Evolutionary conservation across 2,113 vertebrate genomes (phyloP).

Genomic region (Myotis yumanensis): DNA sequence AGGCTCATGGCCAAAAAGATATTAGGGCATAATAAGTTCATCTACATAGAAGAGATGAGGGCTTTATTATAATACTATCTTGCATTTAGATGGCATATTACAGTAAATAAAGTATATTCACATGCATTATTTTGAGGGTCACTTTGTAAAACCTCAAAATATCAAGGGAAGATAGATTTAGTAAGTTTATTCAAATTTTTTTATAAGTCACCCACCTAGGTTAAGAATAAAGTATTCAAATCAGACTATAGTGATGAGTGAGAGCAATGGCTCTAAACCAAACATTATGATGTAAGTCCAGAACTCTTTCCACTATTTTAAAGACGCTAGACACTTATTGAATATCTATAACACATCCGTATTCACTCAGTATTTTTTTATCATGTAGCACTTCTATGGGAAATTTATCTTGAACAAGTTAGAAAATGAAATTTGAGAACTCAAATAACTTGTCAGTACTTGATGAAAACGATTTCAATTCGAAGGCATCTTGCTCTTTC

Average conservation of each 20-base stretch:
- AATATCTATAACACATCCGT: not conserved
- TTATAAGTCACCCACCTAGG: not conserved
- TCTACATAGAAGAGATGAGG: not conserved
- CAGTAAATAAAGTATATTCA: not conserved
- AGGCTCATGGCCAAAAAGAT: not conserved
- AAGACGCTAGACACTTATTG: not conserved
- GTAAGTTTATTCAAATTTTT: not conserved
- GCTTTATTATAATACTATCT: not conserved
- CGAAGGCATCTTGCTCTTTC: not conserved
- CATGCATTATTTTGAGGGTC: not conserved
- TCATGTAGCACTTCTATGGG: not conserved
- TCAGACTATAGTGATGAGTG: not conserved
- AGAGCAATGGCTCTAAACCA: not conserved
- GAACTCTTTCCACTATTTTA: not conserved
- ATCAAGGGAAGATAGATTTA: not conserved
- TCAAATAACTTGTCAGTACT: not conserved
- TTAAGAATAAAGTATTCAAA: conserved; percentile 1
- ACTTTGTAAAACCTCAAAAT: not conserved
- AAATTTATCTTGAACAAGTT: not conserved
- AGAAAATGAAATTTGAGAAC: not conserved
- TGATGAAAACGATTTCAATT: not conserved
- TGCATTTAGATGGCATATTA: not conserved
- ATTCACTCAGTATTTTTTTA: not conserved
- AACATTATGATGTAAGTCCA: not conserved
- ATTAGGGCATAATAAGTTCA: not conserved